Conservation (phyloP, 2,113 vertebrate genomes). For the Hepsetus odoe region DNA sequence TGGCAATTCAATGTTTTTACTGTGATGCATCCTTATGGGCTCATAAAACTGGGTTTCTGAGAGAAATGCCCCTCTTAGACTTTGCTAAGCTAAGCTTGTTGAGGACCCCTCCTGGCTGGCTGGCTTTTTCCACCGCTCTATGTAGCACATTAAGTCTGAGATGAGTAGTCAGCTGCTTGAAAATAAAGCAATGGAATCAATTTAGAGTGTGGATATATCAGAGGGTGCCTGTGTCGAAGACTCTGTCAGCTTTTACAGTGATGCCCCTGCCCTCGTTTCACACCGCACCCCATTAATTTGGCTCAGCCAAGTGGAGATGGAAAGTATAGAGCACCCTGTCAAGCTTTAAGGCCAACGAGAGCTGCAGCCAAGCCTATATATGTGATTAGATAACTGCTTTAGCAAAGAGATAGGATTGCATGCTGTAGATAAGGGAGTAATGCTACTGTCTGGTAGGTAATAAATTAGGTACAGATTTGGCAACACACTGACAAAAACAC, state of each 20-base stretch:
- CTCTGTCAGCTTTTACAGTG: conserved; percentile 37
- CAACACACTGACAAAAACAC: no score
- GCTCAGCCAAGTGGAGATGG: conserved; percentile 33
- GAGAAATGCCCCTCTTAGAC: conserved; percentile 30
- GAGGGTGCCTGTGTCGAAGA: conserved; percentile 25
- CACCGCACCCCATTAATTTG: conserved; percentile 49
- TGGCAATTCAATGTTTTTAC: conserved; percentile 7
- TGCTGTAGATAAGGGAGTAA: conserved; percentile 4
- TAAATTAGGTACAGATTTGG: background rate
- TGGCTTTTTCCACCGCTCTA: conserved; percentile 32
- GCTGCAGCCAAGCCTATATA: conserved; percentile 25
- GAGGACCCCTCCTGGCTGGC: conserved; percentile 17
- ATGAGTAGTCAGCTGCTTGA: conserved; percentile 54
- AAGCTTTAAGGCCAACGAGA: conserved; percentile 36
- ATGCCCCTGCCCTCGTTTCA: conserved; percentile 29
- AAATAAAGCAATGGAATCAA: conserved; percentile 62
- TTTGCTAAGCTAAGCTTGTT: background rate
- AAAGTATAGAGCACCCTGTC: conserved; percentile 27
- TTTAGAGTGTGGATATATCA: conserved; percentile 53
- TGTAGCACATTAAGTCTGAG: conserved; percentile 53
- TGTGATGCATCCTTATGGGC: conserved; percentile 13
- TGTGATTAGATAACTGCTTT: conserved; percentile 30
- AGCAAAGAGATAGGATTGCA: conserved; percentile 4
- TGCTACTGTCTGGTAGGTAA: background rate
- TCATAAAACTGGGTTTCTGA: conserved; percentile 37